These are phyloP conservation scores for Physella acuta DNA, from an alignment of 1,140 invertebrate genomes.

Conservation along the genomic window DNA sequence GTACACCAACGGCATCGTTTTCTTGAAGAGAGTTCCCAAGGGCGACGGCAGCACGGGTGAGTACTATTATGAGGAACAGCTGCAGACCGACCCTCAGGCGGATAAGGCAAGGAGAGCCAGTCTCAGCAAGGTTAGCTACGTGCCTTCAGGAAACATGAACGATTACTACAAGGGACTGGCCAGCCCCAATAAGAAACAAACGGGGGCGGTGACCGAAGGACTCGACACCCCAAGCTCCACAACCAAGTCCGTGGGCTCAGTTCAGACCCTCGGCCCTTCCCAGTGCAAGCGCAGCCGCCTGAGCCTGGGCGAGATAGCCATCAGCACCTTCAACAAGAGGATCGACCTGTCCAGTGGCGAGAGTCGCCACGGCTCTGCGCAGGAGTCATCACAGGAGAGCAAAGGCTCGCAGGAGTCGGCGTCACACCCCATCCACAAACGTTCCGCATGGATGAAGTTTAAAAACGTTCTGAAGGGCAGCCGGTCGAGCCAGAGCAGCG, in stretches of 20 bases:
- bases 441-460: conserved; percentile 8
- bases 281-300: conserved; percentile 1
- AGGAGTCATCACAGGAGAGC: not conserved
- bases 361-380: not conserved
- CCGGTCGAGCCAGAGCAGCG: not conserved
- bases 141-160: conserved; percentile 21
- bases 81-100: not conserved
- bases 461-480: conserved; percentile 23
- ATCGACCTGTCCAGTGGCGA: conserved; percentile 12
- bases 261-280: not conserved
- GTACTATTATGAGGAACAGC: conserved; percentile 15
- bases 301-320: conserved; percentile 10
- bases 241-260: not conserved
- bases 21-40: conserved; percentile 15
- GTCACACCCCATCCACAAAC: not conserved
- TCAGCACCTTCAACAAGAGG: conserved; percentile 17
- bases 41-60: not conserved
- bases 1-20: conserved; percentile 5
- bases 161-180: conserved; percentile 11
- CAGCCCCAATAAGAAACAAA: conserved; percentile 6
- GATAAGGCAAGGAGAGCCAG: not conserved
- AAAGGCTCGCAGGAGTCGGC: not conserved
- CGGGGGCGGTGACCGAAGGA: not conserved
- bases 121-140: conserved; percentile 20
- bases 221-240: not conserved